Percentiles rank a stretch among this genome's conserved stretches.
Conservation (phyloP, 1,140 invertebrate genomes). For the Drosophila subobscura region DNA sequence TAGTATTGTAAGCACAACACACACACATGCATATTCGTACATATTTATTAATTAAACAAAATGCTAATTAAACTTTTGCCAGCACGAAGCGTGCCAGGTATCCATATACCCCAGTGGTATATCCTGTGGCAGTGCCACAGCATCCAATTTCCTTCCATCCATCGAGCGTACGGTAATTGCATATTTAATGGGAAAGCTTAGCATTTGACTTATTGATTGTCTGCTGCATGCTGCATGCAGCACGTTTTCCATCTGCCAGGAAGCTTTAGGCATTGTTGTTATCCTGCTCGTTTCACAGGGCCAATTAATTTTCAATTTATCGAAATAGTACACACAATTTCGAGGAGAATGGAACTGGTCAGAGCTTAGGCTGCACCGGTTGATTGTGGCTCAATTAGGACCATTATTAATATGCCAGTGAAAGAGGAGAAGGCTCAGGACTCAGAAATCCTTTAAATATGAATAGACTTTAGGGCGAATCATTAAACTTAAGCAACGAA, state of each 20-base stretch:
- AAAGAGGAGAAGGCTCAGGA: no score
- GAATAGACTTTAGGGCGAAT: no score
- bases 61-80: conserved; percentile 58
- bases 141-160: not conserved
- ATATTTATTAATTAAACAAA: conserved; percentile 77
- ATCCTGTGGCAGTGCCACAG: conserved; percentile 3
- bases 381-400: no score
- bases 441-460: no score
- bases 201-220: conserved; percentile 67
- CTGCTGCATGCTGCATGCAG: conserved; percentile 2
- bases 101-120: conserved; percentile 29
- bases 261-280: conserved; percentile 5
- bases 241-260: not conserved
- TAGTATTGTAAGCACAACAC: no score
- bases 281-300: conserved; percentile 21
- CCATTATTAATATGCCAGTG: no score
- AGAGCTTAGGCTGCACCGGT: no score
- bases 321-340: no score
- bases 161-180: conserved; percentile 32
- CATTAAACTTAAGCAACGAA: no score
- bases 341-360: no score
- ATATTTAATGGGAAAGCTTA: conserved; percentile 48
- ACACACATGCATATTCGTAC: not conserved
- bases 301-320: conserved; percentile 45
- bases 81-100: not conserved